Evolutionary conservation across 2,797 vertebrate species (phyloP), one percentile per base, ranked within the genome.

Genomic region (Hozukius guyotensis): DNA sequence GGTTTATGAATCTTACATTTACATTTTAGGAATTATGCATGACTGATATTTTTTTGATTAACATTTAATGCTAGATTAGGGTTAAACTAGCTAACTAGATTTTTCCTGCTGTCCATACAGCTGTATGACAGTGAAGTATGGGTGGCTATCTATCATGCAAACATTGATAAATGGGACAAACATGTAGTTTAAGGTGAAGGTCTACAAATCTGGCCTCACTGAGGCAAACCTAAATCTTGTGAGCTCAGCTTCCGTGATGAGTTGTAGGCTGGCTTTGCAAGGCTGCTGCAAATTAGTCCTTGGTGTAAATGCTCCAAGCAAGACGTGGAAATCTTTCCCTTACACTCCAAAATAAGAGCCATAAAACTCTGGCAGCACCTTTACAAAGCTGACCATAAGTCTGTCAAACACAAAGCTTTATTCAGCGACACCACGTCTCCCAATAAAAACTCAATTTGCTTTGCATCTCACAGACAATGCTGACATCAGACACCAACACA

Each of bases 281-380:
- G 31, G 38, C 76, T 77, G 62, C 78, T 75, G 62, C 52, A 82
- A 67, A 84, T 82, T 71, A 86, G 63, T 65, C 78, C 76, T 63
- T 36, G 55, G 73, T 82, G 72, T 82, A 77, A 81, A 82, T 62
- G 75, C 75, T 76, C 46, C 24, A n/a, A 83, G 78, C 63, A 49
- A 76, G 69, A 77, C 8, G 52, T 68, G 68, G 29, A 71, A 63
- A 84, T 34, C 24, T 59, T 68, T 78, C 25, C 46, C 70, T 67
- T 34, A 63, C 55, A 25, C 32, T 78, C 61, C 56, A 78, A 86
- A 83, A 52, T 64, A 77, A 71, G 36, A 80, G 65, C 60, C 34
- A 70, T 79, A 82, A 82, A 85, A 78, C 68, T 78, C 66, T 68
- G 71, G 24, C 71, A 83, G 77, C 65, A 27, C 62, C 67, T 81